A percentile compares a stretch with the other conserved stretches of the same genome.
phyloP scores from a whole-genome alignment of 2,113 vertebrate species.

The Solea senegalensis region DNA sequence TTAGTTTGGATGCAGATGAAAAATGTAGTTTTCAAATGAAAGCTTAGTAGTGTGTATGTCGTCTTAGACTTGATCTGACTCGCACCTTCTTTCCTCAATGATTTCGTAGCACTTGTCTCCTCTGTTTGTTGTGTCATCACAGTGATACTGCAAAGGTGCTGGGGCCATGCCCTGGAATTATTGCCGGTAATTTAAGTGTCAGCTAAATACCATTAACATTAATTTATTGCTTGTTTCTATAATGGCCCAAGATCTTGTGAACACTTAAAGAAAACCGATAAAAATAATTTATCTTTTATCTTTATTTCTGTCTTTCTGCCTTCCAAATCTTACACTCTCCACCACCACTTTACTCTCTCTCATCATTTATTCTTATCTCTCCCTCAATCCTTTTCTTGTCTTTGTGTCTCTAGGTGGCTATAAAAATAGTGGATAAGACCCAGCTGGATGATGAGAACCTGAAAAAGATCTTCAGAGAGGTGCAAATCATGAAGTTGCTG shows the following conservation, averaged over 20 bases:
- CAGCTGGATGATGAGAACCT: slow-evolving; percentile 98
- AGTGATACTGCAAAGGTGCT: neutral
- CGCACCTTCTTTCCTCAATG: neutral
- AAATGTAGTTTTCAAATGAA: too few relatives aligned
- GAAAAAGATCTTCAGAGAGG: slow-evolving; percentile 99
- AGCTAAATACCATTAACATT: neutral
- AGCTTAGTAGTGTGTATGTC: too few relatives aligned
- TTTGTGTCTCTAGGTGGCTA: slow-evolving; percentile 88
- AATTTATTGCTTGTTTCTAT: slow-evolving; percentile 7
- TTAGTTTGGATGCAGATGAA: too few relatives aligned
- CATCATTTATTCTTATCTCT: slow-evolving; percentile 20
- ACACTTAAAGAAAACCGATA: neutral
- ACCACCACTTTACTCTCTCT: neutral
- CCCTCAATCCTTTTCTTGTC: slow-evolving; percentile 12
- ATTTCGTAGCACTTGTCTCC: slow-evolving; percentile 16
- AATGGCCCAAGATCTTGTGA: neutral
- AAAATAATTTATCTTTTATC: neutral
- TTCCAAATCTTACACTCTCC: slow-evolving; percentile 3
- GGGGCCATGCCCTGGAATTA: slow-evolving; percentile 2
- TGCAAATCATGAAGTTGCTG: slow-evolving; percentile 99
- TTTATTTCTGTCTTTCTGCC: neutral
- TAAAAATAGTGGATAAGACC: slow-evolving; percentile 99
- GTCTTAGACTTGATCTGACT: slow-evolving; percentile 1
- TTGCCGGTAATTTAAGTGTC: slow-evolving; percentile 35
- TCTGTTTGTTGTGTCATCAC: slow-evolving; percentile 25